Conservation (phyloP, 1,140 invertebrate species). For the Mya arenaria region DNA sequence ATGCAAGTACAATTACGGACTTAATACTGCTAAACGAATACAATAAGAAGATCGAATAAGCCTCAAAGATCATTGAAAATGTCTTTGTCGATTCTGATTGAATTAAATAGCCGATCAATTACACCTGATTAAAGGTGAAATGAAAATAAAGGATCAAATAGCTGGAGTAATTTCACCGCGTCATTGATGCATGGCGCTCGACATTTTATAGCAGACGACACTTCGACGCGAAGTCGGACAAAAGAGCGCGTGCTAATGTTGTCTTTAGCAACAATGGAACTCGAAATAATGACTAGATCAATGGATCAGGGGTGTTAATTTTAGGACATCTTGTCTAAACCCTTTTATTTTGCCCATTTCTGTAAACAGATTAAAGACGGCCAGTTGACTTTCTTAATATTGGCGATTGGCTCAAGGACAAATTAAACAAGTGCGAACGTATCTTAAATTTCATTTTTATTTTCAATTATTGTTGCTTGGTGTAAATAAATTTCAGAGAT, state of each 20-base stretch:
- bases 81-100: slow-evolving; percentile 17
- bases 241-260: slow-evolving; percentile 56
- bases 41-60: neutral
- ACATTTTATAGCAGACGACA: slow-evolving; percentile 34
- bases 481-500: too few relatives aligned
- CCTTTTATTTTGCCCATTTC: slow-evolving; percentile 19
- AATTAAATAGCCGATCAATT: slow-evolving; percentile 54
- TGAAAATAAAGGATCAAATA: slow-evolving; percentile 42
- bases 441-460: too few relatives aligned
- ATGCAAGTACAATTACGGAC: slow-evolving; percentile 34
- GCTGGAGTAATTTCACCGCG: slow-evolving; percentile 24
- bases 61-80: slow-evolving; percentile 7
- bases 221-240: slow-evolving; percentile 23
- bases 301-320: slow-evolving; percentile 48
- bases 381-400: too few relatives aligned
- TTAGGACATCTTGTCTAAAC: slow-evolving; percentile 30
- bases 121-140: slow-evolving; percentile 49
- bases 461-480: too few relatives aligned
- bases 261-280: slow-evolving; percentile 41
- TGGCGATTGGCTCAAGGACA: too few relatives aligned
- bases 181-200: slow-evolving; percentile 10
- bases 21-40: slow-evolving; percentile 26
- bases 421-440: too few relatives aligned
- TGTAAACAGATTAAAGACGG: slow-evolving; percentile 2
- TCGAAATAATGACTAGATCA: slow-evolving; percentile 18